phyloP scores from a whole-genome alignment of 2,797 vertebrate genomes.

The Enteromius treurensis region DNA sequence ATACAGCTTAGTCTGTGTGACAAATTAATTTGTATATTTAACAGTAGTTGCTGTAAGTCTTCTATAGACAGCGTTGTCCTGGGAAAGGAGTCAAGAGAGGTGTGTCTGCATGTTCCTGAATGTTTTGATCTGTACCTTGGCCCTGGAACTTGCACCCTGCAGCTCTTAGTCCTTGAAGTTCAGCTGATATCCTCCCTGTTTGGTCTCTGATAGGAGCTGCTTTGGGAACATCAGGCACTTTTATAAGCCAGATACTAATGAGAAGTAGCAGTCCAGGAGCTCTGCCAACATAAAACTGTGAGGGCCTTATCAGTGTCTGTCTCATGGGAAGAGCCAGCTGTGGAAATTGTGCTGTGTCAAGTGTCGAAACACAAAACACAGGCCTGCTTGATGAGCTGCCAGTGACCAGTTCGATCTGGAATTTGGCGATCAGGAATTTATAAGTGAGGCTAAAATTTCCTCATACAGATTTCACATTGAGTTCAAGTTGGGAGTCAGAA shows the following conservation, averaged over 20 bases:
- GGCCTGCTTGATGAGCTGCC: background rate
- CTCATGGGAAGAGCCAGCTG: conserved; percentile 35
- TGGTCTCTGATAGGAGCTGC: conserved; percentile 55
- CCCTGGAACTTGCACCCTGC: conserved; percentile 51
- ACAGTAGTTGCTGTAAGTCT: background rate
- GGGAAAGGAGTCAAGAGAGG: conserved; percentile 20
- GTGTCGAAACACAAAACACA: background rate
- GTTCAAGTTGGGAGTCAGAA: background rate
- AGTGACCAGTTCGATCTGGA: background rate
- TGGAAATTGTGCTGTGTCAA: conserved; percentile 5
- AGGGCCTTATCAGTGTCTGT: conserved; percentile 14
- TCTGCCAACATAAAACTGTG: conserved; percentile 42
- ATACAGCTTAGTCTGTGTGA: conserved; percentile 29
- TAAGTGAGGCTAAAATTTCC: background rate
- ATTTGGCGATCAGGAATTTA: background rate
- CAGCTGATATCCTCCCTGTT: conserved; percentile 61
- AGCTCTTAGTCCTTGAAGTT: conserved; percentile 43
- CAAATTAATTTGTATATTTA: conserved; percentile 30
- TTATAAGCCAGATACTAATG: conserved; percentile 42
- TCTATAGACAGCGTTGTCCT: background rate
- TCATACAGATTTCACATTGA: background rate
- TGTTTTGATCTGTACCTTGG: conserved; percentile 68
- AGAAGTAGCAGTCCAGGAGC: conserved; percentile 51
- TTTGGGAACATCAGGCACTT: conserved; percentile 57
- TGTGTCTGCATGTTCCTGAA: conserved; percentile 26